Percentiles rank a stretch among this genome's conserved stretches.
phyloP scores from a whole-genome alignment of 2,888 invertebrate genomes.

The Ptychoptera contaminata region DNA sequence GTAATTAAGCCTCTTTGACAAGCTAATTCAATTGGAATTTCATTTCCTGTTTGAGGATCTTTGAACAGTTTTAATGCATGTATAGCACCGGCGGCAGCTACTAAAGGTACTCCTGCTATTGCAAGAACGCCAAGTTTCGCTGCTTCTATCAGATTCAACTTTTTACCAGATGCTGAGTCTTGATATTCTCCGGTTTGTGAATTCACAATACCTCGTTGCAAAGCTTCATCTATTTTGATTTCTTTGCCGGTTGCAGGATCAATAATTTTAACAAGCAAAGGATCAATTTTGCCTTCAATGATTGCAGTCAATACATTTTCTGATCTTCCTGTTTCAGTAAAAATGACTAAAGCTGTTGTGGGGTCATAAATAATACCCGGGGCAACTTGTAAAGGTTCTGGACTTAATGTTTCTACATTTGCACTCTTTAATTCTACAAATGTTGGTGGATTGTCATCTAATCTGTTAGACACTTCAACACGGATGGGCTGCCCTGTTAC shows the following conservation, averaged over 20 bases:
- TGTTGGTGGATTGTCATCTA: constrained; percentile 32
- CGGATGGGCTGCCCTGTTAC: constrained; percentile 54
- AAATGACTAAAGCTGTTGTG: constrained; percentile 54
- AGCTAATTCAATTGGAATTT: constrained; percentile 66
- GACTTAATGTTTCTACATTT: constrained; percentile 26
- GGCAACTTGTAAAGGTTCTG: constrained; percentile 55
- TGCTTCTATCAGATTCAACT: constrained; percentile 54
- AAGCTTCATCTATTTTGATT: constrained; percentile 57
- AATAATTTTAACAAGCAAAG: constrained; percentile 48
- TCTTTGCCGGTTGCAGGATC: constrained; percentile 53
- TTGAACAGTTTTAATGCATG: constrained; percentile 52
- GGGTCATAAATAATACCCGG: constrained; percentile 67
- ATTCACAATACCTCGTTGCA: constrained; percentile 59
- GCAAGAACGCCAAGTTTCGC: constrained; percentile 61
- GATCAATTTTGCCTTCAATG: constrained; percentile 53
- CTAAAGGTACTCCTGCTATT: constrained; percentile 58
- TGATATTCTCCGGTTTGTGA: constrained; percentile 50
- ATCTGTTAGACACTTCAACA: constrained; percentile 47
- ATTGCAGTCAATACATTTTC: constrained; percentile 61
- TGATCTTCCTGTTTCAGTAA: constrained; percentile 52
- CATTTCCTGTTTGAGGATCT: constrained; percentile 68
- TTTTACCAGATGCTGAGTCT: constrained; percentile 42
- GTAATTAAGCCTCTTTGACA: constrained; percentile 59
- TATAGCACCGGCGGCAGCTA: constrained; percentile 51
- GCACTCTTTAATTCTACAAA: constrained; percentile 29